These are phyloP conservation scores for Drosophila birchii DNA, from an alignment of 2,888 invertebrate species.

Conservation along the genomic window DNA sequence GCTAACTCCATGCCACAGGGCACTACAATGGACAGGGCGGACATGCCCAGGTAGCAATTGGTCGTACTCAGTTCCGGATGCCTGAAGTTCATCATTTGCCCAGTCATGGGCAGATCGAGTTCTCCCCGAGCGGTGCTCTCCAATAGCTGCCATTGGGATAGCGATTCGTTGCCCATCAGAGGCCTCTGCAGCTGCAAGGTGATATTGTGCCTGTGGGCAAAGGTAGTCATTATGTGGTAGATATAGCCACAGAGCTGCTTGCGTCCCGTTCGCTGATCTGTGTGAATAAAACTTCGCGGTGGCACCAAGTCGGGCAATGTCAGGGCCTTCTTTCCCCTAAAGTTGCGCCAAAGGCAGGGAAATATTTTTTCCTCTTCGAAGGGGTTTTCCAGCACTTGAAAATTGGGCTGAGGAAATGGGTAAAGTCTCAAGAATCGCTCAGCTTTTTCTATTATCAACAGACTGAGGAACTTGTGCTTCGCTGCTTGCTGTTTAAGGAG, in stretches of 20 bases:
- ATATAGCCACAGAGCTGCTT: constrained; percentile 1
- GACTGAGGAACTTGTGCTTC: constrained; percentile 25
- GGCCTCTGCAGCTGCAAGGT: background rate
- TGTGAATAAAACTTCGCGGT: constrained; percentile 23
- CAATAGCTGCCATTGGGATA: background rate
- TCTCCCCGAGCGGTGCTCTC: background rate
- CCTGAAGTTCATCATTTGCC: constrained; percentile 3
- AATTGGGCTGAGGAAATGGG: constrained; percentile 53
- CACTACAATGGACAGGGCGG: constrained; percentile 39
- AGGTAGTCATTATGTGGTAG: background rate
- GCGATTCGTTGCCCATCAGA: fast-evolving
- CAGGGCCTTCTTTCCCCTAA: constrained; percentile 37
- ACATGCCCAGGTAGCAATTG: background rate
- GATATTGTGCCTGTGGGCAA: constrained; percentile 44
- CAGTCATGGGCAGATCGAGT: constrained; percentile 40
- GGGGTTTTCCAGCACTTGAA: background rate
- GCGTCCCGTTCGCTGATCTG: constrained; percentile 33
- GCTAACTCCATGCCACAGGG: constrained; percentile 50
- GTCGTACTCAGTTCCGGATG: background rate
- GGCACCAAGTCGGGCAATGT: constrained; percentile 12
- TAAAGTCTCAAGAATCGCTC: constrained; percentile 9
- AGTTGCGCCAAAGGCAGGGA: constrained; percentile 37
- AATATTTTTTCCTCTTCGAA: constrained; percentile 12
- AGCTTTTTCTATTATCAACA: constrained; percentile 34
- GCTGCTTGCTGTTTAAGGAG: constrained; percentile 5